A percentile compares a stretch with the other conserved stretches of the same genome.
Conservation (phyloP, 2,797 vertebrate genomes). For the Simalia tracyae region DNA sequence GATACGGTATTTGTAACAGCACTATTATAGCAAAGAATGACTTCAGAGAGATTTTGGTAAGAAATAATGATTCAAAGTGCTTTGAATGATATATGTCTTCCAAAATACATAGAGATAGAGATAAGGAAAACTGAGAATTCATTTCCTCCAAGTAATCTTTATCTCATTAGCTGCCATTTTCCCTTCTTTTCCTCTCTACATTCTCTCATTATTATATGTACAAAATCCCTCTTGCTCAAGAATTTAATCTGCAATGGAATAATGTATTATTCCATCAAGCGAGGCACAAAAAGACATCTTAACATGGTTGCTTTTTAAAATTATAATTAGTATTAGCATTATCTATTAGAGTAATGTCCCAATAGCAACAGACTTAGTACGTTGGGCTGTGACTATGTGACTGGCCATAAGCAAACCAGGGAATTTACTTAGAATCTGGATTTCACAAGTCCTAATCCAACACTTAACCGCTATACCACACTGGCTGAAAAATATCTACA, state of each 20-base stretch:
- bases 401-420: not conserved
- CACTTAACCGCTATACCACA: not conserved
- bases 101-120: constrained; percentile 27
- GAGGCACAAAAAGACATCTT: not conserved
- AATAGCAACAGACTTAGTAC: not conserved
- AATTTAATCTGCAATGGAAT: not conserved
- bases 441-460: not conserved
- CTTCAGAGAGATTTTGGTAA: not conserved
- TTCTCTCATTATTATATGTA: not conserved
- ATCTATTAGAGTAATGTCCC: not conserved
- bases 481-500: not conserved
- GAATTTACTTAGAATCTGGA: not conserved
- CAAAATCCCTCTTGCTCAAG: not conserved
- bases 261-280: not conserved
- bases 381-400: not conserved
- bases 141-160: constrained; percentile 18
- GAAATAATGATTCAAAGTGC: constrained; percentile 3
- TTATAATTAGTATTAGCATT: not conserved
- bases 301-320: not conserved
- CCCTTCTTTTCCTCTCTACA: not conserved
- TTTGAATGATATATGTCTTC: constrained; percentile 31
- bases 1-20: constrained; percentile 2
- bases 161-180: constrained; percentile 7
- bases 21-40: not conserved
- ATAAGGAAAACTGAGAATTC: constrained; percentile 23